phyloP scores from a whole-genome alignment of 2,113 vertebrate genomes.

The Acinonyx jubatus region DNA sequence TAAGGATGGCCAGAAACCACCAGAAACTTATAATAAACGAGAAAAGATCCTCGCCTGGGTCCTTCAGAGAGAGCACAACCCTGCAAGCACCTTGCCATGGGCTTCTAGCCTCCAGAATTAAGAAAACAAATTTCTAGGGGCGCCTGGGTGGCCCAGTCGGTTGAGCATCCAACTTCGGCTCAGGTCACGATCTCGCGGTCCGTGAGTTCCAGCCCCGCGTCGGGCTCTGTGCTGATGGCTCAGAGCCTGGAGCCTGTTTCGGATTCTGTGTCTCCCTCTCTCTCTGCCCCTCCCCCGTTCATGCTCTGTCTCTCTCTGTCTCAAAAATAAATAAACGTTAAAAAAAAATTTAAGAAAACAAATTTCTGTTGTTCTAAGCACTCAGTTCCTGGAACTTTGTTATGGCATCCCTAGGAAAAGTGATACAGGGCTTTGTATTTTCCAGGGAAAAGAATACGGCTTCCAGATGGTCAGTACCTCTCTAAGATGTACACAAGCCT shows the following conservation, averaged over 20 bases:
- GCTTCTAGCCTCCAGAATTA: not conserved
- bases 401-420: not conserved
- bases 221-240: too few relatives aligned
- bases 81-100: not conserved
- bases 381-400: too few relatives aligned
- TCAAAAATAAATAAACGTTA: too few relatives aligned
- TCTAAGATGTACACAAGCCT: not conserved
- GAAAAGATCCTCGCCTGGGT: not conserved
- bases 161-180: rapidly evolving
- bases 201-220: too few relatives aligned
- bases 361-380: not conserved
- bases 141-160: too few relatives aligned
- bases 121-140: not conserved
- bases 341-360: not conserved
- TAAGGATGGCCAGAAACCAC: not conserved
- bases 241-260: too few relatives aligned
- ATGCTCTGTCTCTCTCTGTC: too few relatives aligned
- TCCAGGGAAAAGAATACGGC: not conserved
- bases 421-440: not conserved
- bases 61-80: not conserved
- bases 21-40: not conserved
- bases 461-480: not conserved
- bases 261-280: too few relatives aligned
- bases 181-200: too few relatives aligned
- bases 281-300: too few relatives aligned